A percentile compares a stretch with the other conserved stretches of the same genome.
Conservation (phyloP, 1,140 invertebrate species). For the Thaumatotibia leucotreta region DNA sequence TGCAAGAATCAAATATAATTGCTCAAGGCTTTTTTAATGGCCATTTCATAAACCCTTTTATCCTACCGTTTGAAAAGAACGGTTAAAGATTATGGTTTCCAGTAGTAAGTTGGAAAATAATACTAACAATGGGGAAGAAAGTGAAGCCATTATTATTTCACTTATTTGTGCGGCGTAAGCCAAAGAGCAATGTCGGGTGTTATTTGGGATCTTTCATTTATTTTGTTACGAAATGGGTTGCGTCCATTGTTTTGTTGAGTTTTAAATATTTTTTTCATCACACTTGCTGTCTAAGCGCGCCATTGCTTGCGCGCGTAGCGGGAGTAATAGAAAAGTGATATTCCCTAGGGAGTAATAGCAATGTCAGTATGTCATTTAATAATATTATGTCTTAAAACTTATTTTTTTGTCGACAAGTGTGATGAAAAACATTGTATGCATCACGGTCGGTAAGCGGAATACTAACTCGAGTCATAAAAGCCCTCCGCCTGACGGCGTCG, state of each 20-base stretch:
- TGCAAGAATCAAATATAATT: background rate
- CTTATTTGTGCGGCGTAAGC: slow-evolving; percentile 34
- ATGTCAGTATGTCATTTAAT: too few relatives aligned
- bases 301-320: too few relatives aligned
- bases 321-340: too few relatives aligned
- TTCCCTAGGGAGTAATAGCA: too few relatives aligned
- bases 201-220: slow-evolving; percentile 42
- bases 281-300: too few relatives aligned
- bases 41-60: slow-evolving; percentile 2
- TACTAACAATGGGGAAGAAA: slow-evolving; percentile 18
- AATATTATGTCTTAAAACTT: too few relatives aligned
- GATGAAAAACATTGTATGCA: too few relatives aligned
- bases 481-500: too few relatives aligned
- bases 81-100: slow-evolving; percentile 16
- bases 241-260: slow-evolving; percentile 45
- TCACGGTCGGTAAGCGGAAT: too few relatives aligned
- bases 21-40: background rate
- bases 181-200: slow-evolving; percentile 28
- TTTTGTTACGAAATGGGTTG: slow-evolving; percentile 41
- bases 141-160: slow-evolving; percentile 28
- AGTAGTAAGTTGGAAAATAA: slow-evolving; percentile 19
- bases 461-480: too few relatives aligned
- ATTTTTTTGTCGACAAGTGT: too few relatives aligned
- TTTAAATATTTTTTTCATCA: slow-evolving; percentile 48
- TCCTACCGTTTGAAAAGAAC: slow-evolving; percentile 15